Conservation (phyloP, 2,888 invertebrate genomes). For the Drosophila greeni region DNA sequence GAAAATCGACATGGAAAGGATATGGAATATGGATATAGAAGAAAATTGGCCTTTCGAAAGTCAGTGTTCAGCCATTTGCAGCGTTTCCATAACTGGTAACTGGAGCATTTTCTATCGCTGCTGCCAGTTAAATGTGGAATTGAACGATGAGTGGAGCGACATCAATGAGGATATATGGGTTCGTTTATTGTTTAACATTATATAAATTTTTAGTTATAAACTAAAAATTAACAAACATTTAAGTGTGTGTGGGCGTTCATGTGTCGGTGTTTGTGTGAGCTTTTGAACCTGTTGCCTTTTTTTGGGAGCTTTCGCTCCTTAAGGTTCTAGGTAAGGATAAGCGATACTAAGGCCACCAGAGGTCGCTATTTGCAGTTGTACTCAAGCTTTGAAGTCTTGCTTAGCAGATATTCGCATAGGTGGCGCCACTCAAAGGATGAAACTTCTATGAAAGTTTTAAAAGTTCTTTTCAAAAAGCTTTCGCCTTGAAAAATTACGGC, state of each 20-base stretch:
- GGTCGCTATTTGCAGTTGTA: conserved; percentile 1
- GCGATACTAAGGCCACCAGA: conserved; percentile 4
- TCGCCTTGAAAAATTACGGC: neutral
- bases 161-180: conserved; percentile 77
- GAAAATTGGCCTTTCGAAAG: conserved; percentile 20
- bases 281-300: conserved; percentile 35
- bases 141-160: conserved; percentile 75
- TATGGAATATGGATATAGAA: conserved; percentile 47
- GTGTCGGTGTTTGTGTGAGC: neutral
- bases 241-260: neutral
- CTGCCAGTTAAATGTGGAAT: conserved; percentile 66
- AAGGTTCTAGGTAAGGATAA: neutral
- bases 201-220: too few relatives aligned
- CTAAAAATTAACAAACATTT: too few relatives aligned
- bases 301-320: conserved; percentile 1
- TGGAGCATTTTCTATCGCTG: conserved; percentile 72
- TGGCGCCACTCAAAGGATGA: neutral
- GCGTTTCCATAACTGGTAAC: conserved; percentile 51
- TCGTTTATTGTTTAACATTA: conserved; percentile 44
- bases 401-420: neutral
- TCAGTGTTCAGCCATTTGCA: conserved; percentile 4
- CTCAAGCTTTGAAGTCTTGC: neutral
- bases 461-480: neutral
- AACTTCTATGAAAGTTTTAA: too few relatives aligned
- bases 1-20: neutral